Evolutionary conservation across 2,888 invertebrate genomes (phyloP).

Genomic region (Lasioglossum zephyrum): DNA sequence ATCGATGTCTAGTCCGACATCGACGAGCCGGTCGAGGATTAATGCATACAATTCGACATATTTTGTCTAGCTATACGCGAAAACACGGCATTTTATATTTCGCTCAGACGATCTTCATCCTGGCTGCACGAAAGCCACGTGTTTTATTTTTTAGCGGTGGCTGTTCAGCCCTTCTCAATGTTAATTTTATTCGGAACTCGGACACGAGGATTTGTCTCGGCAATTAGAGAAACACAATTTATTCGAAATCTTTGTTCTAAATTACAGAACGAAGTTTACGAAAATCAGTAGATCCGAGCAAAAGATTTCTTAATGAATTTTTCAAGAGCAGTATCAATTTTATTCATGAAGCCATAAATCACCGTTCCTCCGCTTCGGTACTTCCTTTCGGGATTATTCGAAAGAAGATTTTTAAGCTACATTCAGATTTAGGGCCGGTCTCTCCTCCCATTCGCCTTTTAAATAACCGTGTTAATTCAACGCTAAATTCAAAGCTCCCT

Average conservation of each 20-base stretch:
- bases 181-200: background rate
- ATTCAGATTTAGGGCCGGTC: background rate
- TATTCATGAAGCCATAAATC: background rate
- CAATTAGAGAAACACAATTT: background rate
- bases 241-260: background rate
- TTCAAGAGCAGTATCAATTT: background rate
- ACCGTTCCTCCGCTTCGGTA: background rate
- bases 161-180: background rate
- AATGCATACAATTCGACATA: conserved; percentile 14
- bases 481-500: background rate
- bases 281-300: background rate
- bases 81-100: background rate
- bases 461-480: background rate
- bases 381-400: background rate
- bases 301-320: background rate
- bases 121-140: background rate
- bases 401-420: background rate
- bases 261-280: background rate
- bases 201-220: background rate
- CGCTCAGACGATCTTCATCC: background rate
- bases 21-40: conserved; percentile 38
- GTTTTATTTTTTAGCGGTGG: background rate
- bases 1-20: conserved; percentile 24
- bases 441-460: background rate
- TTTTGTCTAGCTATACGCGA: background rate